Base-by-base conservation (phyloP, 2,113 vertebrate genomes). In the Alectura lathami region DNA sequence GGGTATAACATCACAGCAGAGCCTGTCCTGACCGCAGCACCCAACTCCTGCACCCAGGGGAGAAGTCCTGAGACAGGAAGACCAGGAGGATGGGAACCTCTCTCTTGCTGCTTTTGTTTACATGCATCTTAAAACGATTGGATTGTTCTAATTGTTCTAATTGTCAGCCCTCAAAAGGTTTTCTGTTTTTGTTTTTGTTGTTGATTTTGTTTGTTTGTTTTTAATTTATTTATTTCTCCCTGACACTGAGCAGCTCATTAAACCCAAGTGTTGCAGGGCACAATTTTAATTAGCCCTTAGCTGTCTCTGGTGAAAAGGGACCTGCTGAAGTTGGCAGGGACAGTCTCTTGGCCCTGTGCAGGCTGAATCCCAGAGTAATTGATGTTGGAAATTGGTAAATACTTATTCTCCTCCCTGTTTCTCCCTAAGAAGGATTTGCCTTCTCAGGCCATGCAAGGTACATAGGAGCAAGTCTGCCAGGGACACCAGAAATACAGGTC, bases 261-360 rank as follows among this genome's bases (percentile, higher is more conserved):
- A 94, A 85, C 34, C 18, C 30, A 68, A 22, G 36, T 43, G 59
- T 62, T 86, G 21, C 24, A 94, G 40, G 40, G 59, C 59, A 91
- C 43, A 66, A 47, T 88, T 97, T 96, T 93, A 88, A 96, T 96
- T 78, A 94, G 77, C 34, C 86, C 23, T 74, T 67, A 36, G 67
- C 27, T 29, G 9, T 70, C 73, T 84, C 53, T 53, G 72, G 66
- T 77, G 56, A 88, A 90, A 91, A 91, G 21, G 17, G 13, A 63
- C 34, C 38, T 26, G 57, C 68, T 68, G 63, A 92, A 84, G 43
- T 23, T 32, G 69, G 51, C 66, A 79, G 54, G 26, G 64, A 86
- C 4, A 16, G 74, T 36, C 69, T 15, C 12, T 70, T 67, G 40
- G 56, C 63, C 47, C n/a, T 70, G 40, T 24, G 2, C 43, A 36